Evolutionary conservation across 2,797 vertebrate genomes (phyloP).

Genomic region (Melanotaenia pygmaea): DNA sequence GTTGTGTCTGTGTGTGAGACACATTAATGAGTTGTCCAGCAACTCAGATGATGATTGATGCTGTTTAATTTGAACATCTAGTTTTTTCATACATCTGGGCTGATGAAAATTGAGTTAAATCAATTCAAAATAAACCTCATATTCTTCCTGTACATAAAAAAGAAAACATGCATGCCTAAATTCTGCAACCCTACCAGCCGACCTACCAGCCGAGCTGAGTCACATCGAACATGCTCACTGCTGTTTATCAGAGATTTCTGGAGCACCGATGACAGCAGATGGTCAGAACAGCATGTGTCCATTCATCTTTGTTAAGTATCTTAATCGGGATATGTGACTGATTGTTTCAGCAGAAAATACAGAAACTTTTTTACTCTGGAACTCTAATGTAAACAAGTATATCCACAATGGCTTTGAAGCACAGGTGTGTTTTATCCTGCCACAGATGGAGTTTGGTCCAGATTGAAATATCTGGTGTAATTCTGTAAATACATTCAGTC

Average conservation of each 20-base stretch:
- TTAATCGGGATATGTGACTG: not conserved
- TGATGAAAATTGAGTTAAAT: no score
- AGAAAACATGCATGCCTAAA: not conserved
- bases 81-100: not conserved
- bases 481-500: no score
- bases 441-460: no score
- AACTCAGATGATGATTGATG: constrained; percentile 9
- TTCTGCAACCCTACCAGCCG: no score
- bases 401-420: not conserved
- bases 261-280: constrained; percentile 39
- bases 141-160: not conserved
- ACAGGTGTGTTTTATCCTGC: no score
- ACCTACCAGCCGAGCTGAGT: constrained; percentile 29
- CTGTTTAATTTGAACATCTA: constrained; percentile 9
- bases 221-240: constrained; percentile 31
- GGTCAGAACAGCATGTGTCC: constrained; percentile 14
- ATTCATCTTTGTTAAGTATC: constrained; percentile 17
- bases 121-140: not conserved
- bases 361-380: not conserved
- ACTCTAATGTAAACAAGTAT: not conserved
- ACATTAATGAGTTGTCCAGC: not conserved
- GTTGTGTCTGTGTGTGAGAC: no score
- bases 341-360: constrained; percentile 4
- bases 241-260: constrained; percentile 27
- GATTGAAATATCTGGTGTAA: no score